These are phyloP conservation scores for Mythimna lalbum DNA, from an alignment of 2,888 invertebrate species.

Conservation along the genomic window DNA sequence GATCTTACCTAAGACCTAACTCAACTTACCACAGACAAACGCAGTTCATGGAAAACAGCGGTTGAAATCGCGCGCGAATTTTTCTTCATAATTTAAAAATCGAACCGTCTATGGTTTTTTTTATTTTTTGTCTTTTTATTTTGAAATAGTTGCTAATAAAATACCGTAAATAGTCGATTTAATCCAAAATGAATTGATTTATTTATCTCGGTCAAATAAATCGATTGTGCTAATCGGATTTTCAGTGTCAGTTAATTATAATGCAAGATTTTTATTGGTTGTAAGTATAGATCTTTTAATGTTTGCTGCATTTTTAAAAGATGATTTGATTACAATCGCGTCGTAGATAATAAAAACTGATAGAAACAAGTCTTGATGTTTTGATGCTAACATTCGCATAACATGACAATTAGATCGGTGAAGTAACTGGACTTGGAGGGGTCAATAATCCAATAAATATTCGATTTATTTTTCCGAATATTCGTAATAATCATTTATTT, in stretches of 20 bases:
- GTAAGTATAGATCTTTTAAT: slow-evolving; percentile 30
- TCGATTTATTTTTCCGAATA: no score
- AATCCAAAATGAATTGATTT: slow-evolving; percentile 4
- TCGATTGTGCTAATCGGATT: slow-evolving; percentile 5
- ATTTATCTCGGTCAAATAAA: not conserved
- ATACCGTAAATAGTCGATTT: not conserved
- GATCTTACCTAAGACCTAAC: slow-evolving; percentile 38
- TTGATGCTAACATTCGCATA: not conserved
- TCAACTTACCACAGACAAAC: slow-evolving; percentile 31
- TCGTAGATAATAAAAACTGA: slow-evolving; percentile 22
- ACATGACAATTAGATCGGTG: slow-evolving; percentile 1
- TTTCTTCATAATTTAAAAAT: not conserved
- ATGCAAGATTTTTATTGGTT: slow-evolving; percentile 11
- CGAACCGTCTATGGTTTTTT: not conserved
- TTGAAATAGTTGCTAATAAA: not conserved
- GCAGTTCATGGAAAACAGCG: slow-evolving; percentile 18
- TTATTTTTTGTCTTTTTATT: not conserved
- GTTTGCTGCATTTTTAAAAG: slow-evolving; percentile 15
- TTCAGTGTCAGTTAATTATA: slow-evolving; percentile 17
- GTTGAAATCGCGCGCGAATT: slow-evolving; percentile 11
- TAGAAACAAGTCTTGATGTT: slow-evolving; percentile 16
- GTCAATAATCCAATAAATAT: slow-evolving; percentile 18
- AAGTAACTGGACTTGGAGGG: slow-evolving; percentile 19
- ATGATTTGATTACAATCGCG: slow-evolving; percentile 14
- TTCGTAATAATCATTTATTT: not conserved